Conservation (phyloP, 2,888 invertebrate genomes). For the Brenthis hecate region DNA sequence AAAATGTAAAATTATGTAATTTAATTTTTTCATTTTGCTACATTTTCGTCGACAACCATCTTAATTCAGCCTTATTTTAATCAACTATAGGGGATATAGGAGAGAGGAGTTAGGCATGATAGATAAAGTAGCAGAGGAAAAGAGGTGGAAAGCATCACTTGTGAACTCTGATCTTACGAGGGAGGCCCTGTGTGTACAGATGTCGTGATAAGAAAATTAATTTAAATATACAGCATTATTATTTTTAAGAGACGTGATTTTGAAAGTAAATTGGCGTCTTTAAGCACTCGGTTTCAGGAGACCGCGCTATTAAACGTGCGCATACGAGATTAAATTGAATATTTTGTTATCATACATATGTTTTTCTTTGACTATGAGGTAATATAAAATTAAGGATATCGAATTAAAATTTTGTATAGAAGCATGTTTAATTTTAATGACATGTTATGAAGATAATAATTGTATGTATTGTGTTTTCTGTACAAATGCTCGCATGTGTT, state of each 20-base stretch:
- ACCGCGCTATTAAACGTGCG: conserved; percentile 26
- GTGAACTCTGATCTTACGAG: conserved; percentile 37
- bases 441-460: no score
- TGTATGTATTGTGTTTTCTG: no score
- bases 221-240: conserved; percentile 39
- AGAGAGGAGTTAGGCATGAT: background rate
- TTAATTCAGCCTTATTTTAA: conserved; percentile 43
- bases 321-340: conserved; percentile 31
- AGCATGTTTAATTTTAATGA: no score
- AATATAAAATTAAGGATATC: background rate
- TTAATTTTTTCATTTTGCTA: conserved; percentile 42
- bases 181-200: conserved; percentile 38
- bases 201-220: conserved; percentile 43
- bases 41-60: conserved; percentile 40
- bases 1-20: conserved; percentile 39
- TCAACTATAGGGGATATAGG: conserved; percentile 32
- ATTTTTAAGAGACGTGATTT: conserved; percentile 39
- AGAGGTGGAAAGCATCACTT: conserved; percentile 33
- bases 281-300: conserved; percentile 12
- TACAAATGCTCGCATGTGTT: no score
- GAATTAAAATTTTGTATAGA: background rate
- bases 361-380: background rate
- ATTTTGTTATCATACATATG: conserved; percentile 20
- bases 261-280: conserved; percentile 28
- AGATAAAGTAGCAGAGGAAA: background rate